phyloP scores from a whole-genome alignment of 2,797 vertebrate genomes.

The Hyperoplus lanceolatus region DNA sequence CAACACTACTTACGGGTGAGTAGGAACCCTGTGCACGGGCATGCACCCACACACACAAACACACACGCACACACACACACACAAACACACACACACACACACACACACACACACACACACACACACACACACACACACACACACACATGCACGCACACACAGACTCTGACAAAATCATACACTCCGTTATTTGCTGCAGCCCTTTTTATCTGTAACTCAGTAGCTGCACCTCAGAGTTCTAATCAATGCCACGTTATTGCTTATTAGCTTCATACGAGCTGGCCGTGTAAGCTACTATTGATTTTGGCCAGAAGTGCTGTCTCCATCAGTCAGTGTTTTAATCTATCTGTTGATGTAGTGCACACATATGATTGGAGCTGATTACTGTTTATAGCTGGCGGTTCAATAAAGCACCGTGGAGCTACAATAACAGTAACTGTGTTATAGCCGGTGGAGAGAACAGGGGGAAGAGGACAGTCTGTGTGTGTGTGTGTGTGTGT shows the following conservation, averaged over 20 bases:
- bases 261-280: constrained; percentile 69
- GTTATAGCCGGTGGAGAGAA: constrained; percentile 31
- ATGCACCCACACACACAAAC: constrained; percentile 14
- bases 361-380: constrained; percentile 61
- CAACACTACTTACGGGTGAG: constrained; percentile 85
- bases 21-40: constrained; percentile 24
- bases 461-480: constrained; percentile 27
- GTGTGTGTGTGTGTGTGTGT: background rate
- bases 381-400: constrained; percentile 61
- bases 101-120: constrained; percentile 12
- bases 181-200: constrained; percentile 63
- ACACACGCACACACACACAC: background rate
- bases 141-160: background rate
- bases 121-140: background rate
- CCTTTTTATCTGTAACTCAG: constrained; percentile 67
- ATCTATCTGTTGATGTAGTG: constrained; percentile 75
- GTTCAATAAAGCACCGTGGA: constrained; percentile 43
- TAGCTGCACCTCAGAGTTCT: constrained; percentile 53
- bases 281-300: constrained; percentile 67
- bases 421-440: constrained; percentile 32
- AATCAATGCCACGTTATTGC: constrained; percentile 72
- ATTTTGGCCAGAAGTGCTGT: constrained; percentile 70
- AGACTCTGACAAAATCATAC: constrained; percentile 51
- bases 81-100: constrained; percentile 9
- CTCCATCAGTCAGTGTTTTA: constrained; percentile 74